Conservation (phyloP, 35 echinoderm and acorn worm species). For the Hemicentrotus pulcherrimus region DNA sequence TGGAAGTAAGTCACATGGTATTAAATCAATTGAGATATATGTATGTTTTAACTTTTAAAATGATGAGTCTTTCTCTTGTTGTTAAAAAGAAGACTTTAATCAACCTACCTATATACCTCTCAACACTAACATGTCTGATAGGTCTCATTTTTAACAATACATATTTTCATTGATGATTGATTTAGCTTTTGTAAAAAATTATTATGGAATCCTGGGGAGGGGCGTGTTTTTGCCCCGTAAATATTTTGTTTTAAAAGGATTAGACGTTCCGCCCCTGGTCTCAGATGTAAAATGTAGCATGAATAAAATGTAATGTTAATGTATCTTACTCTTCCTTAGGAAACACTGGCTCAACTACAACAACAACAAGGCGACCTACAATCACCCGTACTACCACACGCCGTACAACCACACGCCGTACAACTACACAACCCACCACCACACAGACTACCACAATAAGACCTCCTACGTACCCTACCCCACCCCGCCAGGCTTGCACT, state of each 20-base stretch:
- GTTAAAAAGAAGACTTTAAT: no score
- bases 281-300: no score
- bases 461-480: not conserved
- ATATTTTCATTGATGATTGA: no score
- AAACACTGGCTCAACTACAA: not conserved
- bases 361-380: slow-evolving; percentile 24
- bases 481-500: not conserved
- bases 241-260: no score
- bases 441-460: not conserved
- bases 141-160: no score
- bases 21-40: not conserved
- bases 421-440: not conserved
- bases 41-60: not conserved
- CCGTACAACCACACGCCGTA: not conserved
- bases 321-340: not conserved
- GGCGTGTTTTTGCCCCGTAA: no score
- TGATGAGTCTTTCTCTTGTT: no score
- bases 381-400: not conserved
- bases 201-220: no score
- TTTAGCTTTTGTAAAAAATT: no score
- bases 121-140: no score
- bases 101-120: no score
- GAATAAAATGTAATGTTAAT: not conserved
- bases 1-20: slow-evolving; percentile 42
- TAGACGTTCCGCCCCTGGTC: no score